Evolutionary conservation across 2,113 vertebrate species (phyloP), one percentile per base, ranked within the genome.

Genomic region (Dasypus novemcinctus): DNA sequence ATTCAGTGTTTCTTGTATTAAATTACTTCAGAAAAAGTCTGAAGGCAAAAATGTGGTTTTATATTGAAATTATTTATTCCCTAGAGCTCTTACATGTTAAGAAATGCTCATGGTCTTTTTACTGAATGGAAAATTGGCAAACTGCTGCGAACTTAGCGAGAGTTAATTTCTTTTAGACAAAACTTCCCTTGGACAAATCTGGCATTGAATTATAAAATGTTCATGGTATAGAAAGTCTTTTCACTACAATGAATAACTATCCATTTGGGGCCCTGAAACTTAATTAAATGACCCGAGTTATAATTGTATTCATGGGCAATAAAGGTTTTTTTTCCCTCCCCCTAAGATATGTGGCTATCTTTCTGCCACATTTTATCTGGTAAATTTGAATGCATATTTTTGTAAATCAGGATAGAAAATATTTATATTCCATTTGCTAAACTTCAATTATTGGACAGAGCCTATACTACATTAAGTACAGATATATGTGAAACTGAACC

Each of bases 211-310:
- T 71, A 66, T 95, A 82, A 91, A 92, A 91, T 71, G 41, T 95
- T 41, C 69, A 41, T 64, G 59, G 31, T 36, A 5, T 92, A 7
- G 79, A 85, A 96, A 97, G 14, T 49, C 79, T 93, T 96, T 94
- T 90, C 68, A 75, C 33, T 86, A 41, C 57, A 68, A 74, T 74
- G 71, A 87, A n/a, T 81, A 69, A 68, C 79, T 92, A 4, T 79
- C 64, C 84, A 14, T 92, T 78, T 68, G 61, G 59, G 64, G 5
- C 38, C 23, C 92, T 79, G 74, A 49, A 83, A 90, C 81, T 91
- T 92, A 92, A 94, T 97, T 95, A 93, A 86, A 88, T 86, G 57
- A 81, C 33, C 81, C 82, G 66, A 92, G 90, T 95, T 92, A 54
- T 52, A 74, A 79, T 91, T 20, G 5, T 79, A 59, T 78, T 94